A percentile compares a stretch with the other conserved stretches of the same genome.
Evolutionary conservation across 2,888 invertebrate genomes (phyloP).

Genomic region (Notodonta ziczac): DNA sequence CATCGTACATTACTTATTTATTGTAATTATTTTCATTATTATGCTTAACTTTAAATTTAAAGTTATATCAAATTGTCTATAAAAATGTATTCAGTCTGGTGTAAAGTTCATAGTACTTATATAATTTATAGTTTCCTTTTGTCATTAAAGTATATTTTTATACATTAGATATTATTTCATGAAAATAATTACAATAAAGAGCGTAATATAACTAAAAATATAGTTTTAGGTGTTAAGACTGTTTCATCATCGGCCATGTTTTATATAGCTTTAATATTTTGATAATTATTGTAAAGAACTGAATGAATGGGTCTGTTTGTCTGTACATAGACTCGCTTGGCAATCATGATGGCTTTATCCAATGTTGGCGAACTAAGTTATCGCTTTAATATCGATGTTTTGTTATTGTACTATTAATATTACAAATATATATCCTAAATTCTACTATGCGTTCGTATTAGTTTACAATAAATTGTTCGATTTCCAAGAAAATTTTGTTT

Average conservation of each 20-base stretch:
- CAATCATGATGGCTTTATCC: slow-evolving; percentile 75
- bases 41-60: background rate
- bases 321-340: slow-evolving; percentile 60
- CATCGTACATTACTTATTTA: slow-evolving; percentile 34
- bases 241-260: slow-evolving; percentile 74
- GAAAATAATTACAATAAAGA: slow-evolving; percentile 13
- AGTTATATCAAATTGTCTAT: no score
- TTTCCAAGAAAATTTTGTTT: slow-evolving; percentile 45
- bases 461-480: slow-evolving; percentile 83
- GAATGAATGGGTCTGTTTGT: slow-evolving; percentile 42
- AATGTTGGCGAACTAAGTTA: slow-evolving; percentile 79
- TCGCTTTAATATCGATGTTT: slow-evolving; percentile 78
- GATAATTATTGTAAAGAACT: slow-evolving; percentile 61
- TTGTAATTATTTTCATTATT: slow-evolving; percentile 25
- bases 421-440: slow-evolving; percentile 83
- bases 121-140: background rate
- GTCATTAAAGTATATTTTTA: background rate
- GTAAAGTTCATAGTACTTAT: background rate
- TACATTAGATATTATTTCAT: background rate
- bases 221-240: slow-evolving; percentile 67
- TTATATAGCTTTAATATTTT: slow-evolving; percentile 78
- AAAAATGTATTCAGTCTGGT: no score
- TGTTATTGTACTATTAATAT: slow-evolving; percentile 80
- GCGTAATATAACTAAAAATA: slow-evolving; percentile 32
- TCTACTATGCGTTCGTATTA: slow-evolving; percentile 83